These are phyloP conservation scores for Sarotherodon lohbergeri DNA, from an alignment of 2,113 vertebrate species.

Conservation along the genomic window DNA sequence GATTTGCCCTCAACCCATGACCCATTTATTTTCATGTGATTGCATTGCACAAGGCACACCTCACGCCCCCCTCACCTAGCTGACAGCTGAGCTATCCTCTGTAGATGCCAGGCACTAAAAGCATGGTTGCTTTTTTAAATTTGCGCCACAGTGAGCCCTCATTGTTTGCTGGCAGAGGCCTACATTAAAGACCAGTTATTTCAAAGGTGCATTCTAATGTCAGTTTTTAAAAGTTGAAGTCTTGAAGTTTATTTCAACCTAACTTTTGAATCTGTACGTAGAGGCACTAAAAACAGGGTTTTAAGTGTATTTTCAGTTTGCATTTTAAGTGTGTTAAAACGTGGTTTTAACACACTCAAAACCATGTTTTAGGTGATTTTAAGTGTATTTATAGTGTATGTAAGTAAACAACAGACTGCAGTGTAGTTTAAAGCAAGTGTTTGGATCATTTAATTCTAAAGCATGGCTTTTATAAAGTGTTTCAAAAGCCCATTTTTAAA, in stretches of 20 bases:
- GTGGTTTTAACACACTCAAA: not conserved
- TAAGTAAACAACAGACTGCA: not conserved
- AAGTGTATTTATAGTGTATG: not conserved
- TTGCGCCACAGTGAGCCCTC: not conserved
- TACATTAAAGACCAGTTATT: not conserved
- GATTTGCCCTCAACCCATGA: conserved; percentile 54
- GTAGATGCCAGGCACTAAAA: conserved; percentile 1
- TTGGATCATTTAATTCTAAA: not conserved
- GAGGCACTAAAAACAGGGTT: not conserved
- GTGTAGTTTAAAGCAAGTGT: not conserved
- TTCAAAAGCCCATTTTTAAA: not conserved
- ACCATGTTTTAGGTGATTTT: not conserved
- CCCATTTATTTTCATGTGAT: conserved; percentile 49
- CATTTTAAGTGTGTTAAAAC: not conserved
- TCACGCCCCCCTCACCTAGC: conserved; percentile 5
- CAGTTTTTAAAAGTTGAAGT: not conserved
- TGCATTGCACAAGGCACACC: conserved; percentile 7
- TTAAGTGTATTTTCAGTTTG: not conserved
- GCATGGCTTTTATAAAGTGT: not conserved
- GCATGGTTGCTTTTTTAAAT: not conserved
- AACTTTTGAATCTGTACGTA: not conserved
- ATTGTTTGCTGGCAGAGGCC: not conserved
- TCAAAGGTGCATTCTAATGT: not conserved
- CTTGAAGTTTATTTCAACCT: not conserved
- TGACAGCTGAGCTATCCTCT: conserved; percentile 39